Conservation (phyloP, 2,888 invertebrate species). For the Cosmia pyralina region DNA sequence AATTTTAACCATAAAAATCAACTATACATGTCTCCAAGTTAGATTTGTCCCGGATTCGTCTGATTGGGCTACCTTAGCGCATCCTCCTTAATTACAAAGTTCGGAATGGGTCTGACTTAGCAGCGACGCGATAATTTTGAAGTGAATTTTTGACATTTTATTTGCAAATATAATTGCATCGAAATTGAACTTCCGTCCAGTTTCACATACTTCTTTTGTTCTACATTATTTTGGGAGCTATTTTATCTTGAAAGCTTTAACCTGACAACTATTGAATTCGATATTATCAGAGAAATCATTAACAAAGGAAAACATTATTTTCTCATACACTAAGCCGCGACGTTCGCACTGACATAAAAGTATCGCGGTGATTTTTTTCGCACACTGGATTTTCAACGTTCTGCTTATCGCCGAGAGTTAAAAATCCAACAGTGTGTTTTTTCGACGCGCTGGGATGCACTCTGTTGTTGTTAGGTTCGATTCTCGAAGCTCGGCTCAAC, state of each 20-base stretch:
- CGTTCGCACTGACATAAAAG: too few species aligned
- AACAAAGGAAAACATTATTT: not conserved
- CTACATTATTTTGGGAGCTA: constrained; percentile 54
- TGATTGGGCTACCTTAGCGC: too few species aligned
- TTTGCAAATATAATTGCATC: constrained; percentile 42
- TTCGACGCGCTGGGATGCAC: too few species aligned
- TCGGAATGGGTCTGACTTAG: constrained; percentile 1
- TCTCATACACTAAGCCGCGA: not conserved
- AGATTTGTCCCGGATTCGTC: too few species aligned
- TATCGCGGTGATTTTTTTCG: too few species aligned
- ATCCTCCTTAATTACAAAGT: not conserved
- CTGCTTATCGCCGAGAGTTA: too few species aligned
- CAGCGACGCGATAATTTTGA: constrained; percentile 10
- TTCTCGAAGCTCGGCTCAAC: too few species aligned
- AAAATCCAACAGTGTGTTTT: too few species aligned
- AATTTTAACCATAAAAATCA: too few species aligned
- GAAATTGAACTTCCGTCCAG: constrained; percentile 38
- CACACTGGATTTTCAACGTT: too few species aligned
- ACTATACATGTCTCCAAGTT: too few species aligned
- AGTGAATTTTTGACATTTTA: not conserved
- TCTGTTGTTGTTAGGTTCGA: too few species aligned
- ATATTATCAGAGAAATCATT: not conserved
- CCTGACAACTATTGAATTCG: not conserved
- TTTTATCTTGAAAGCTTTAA: not conserved
- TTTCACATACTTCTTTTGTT: constrained; percentile 36